Evolutionary conservation across 2,888 invertebrate genomes (phyloP), one percentile per base, ranked within the genome.

Genomic region (Lasioglossum villosulum): DNA sequence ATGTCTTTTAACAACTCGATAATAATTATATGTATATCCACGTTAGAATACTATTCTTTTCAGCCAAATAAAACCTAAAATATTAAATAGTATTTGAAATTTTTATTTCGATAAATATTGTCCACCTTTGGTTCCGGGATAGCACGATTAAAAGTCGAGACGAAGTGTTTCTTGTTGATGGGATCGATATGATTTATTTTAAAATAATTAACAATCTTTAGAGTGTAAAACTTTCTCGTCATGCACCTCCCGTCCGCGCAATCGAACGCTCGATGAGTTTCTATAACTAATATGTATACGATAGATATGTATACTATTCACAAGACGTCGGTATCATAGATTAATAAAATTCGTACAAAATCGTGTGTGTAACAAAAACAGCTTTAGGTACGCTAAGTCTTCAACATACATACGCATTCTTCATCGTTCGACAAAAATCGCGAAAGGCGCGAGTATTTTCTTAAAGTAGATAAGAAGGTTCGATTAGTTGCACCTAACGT

Each of bases 291-390:
- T 88, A 89, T 88, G 84, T 89, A 89, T 90, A 88, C 76, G 85
- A 90, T 90, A 92, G 90, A 93, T 94, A 94, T 94, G 92, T 94
- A 94, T 94, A 94, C 89, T 95, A 95, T 94, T 94, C 94, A 94
- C 94, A 95, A 93, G 87, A 78, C 48, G 78, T 34, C 78, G 27
- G 78, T 66, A 80, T 48, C 63, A 80, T 78, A 68, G 80, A 79
- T 87, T 91, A 91, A 94, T 93, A 93, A 94, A 94, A 93, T 94
- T 92, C 93, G 91, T 94, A 93, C 92, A 94, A 94, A 94, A 92
- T 93, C 90, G 91, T 92, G 93, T 93, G 90, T 86, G 91, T 94
- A 93, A 94, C 94, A 94, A 94, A 93, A 93, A 89, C 82, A 89
- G 85, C 75, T 90, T 39, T 91, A 93, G 91, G 88, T 92, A 92